A percentile compares a stretch with the other conserved stretches of the same genome.
Conservation (phyloP, 2,888 invertebrate species). For the Julus scanicus region DNA sequence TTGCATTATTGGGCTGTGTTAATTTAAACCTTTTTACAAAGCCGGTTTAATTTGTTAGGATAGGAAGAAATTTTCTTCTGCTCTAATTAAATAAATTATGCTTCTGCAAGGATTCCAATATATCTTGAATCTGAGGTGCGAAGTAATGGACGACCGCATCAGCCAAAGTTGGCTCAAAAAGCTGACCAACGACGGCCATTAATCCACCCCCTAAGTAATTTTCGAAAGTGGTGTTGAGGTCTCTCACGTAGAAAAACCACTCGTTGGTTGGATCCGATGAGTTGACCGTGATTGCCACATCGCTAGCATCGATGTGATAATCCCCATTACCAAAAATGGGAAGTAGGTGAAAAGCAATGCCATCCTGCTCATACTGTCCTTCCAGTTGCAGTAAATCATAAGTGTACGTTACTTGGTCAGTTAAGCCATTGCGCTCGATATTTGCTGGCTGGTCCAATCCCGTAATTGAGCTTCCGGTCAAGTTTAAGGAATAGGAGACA, state of each 20-base stretch:
- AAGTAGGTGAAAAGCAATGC: background rate
- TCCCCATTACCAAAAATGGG: background rate
- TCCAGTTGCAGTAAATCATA: background rate
- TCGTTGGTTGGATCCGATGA: background rate
- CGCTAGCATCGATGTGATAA: background rate
- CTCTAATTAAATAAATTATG: background rate
- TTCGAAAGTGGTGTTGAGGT: background rate
- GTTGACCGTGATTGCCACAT: constrained; percentile 5
- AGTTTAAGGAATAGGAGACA: background rate
- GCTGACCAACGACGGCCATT: background rate
- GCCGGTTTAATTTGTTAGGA: background rate
- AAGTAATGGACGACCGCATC: background rate
- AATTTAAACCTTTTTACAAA: no score
- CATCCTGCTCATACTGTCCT: constrained; percentile 14
- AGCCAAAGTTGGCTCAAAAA: background rate
- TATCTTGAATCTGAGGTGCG: background rate
- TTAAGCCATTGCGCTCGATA: background rate
- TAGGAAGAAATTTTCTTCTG: background rate
- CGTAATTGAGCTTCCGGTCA: background rate
- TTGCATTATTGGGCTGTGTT: no score
- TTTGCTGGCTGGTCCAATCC: constrained; percentile 3
- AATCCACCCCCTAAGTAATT: constrained; percentile 3
- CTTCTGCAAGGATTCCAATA: background rate
- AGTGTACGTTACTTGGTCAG: background rate
- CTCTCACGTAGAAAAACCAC: constrained; percentile 18